Evolutionary conservation across 2,888 invertebrate genomes (phyloP).

Genomic region (Iphiclides podalirius): DNA sequence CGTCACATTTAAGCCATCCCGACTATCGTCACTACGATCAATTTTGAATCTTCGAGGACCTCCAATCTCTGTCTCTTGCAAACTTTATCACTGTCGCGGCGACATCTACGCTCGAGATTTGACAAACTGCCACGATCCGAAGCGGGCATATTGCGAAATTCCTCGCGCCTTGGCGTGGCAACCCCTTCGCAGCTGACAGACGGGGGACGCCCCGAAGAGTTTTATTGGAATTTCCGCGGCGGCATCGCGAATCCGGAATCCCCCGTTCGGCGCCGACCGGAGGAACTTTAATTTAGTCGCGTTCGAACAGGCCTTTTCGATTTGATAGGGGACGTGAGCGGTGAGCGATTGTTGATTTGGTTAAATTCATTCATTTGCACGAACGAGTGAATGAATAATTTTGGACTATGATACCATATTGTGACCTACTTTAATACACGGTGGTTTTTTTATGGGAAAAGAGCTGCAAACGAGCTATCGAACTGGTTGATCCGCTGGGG

Average conservation of each 20-base stretch:
- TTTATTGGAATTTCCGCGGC: conserved; percentile 68
- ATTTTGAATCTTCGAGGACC: too few species aligned
- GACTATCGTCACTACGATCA: too few species aligned
- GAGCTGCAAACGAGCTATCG: too few species aligned
- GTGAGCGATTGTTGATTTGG: not conserved
- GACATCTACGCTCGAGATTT: too few species aligned
- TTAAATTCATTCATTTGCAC: too few species aligned
- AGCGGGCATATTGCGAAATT: conserved; percentile 13
- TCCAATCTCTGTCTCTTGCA: too few species aligned
- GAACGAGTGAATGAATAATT: too few species aligned
- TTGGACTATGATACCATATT: too few species aligned
- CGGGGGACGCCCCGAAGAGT: conserved; percentile 23
- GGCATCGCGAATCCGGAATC: conserved; percentile 64
- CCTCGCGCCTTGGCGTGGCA: not conserved
- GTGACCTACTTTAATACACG: not conserved
- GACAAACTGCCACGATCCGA: conserved; percentile 6
- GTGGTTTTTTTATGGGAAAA: too few species aligned
- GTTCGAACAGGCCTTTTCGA: conserved; percentile 31
- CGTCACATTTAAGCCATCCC: too few species aligned
- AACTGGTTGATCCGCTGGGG: too few species aligned
- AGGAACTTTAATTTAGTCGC: conserved; percentile 48
- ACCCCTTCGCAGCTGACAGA: conserved; percentile 15
- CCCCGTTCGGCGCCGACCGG: conserved; percentile 50
- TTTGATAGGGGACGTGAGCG: not conserved
- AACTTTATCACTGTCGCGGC: too few species aligned